phyloP scores from a whole-genome alignment of 2,797 vertebrate species.

The Melanotaenia nigrans region DNA sequence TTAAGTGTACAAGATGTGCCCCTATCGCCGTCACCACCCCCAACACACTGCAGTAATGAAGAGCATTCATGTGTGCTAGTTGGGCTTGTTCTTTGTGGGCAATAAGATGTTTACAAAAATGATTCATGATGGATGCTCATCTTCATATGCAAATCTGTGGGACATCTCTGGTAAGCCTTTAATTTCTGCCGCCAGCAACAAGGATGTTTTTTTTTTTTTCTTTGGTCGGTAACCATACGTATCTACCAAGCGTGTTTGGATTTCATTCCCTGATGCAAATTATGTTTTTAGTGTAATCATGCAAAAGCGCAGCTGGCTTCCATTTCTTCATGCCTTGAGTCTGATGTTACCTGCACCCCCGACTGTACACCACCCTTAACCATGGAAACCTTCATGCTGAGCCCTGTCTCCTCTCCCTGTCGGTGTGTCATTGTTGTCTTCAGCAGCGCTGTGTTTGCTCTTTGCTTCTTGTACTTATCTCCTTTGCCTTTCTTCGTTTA shows the following conservation, averaged over 20 bases:
- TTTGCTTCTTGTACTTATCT: slow-evolving; percentile 37
- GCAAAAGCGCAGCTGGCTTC: slow-evolving; percentile 79
- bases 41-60: slow-evolving; percentile 56
- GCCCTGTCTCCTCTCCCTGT: slow-evolving; percentile 15
- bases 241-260: slow-evolving; percentile 66
- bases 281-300: slow-evolving; percentile 76
- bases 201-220: slow-evolving; percentile 25
- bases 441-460: slow-evolving; percentile 39
- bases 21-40: slow-evolving; percentile 3
- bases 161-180: slow-evolving; percentile 58
- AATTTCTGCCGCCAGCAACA: slow-evolving; percentile 44
- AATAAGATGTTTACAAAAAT: slow-evolving; percentile 68
- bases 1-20: slow-evolving; percentile 31
- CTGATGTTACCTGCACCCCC: slow-evolving; percentile 4
- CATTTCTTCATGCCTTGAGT: slow-evolving; percentile 55
- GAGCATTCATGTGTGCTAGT: slow-evolving; percentile 65
- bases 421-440: slow-evolving; percentile 48
- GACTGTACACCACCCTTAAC: slow-evolving; percentile 4
- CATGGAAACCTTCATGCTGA: slow-evolving; percentile 9
- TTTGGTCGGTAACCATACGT: slow-evolving; percentile 50
- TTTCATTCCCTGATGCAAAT: slow-evolving; percentile 80
- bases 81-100: slow-evolving; percentile 64
- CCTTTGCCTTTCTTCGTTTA: slow-evolving; percentile 23
- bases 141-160: slow-evolving; percentile 73
- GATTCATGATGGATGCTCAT: slow-evolving; percentile 67